Conservation (phyloP, 2,888 invertebrate genomes). For the Hydraecia micacea region DNA sequence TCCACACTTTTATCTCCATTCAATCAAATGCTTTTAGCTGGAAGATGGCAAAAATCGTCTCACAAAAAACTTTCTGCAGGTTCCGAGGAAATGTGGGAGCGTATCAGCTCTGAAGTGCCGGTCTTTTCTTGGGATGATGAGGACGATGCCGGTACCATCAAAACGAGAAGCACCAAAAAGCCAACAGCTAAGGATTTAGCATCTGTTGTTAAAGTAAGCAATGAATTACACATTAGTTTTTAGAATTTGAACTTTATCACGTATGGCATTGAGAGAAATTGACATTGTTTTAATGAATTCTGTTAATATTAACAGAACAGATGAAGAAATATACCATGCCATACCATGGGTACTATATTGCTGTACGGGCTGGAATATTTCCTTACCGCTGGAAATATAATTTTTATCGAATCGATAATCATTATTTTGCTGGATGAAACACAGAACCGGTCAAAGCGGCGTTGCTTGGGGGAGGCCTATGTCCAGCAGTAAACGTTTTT, state of each 20-base stretch:
- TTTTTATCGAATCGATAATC: not conserved
- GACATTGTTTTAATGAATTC: not conserved
- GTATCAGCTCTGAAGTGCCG: constrained; percentile 75
- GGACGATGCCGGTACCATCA: constrained; percentile 80
- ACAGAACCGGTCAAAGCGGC: not conserved
- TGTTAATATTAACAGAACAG: not conserved
- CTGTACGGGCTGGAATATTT: not conserved
- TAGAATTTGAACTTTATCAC: not conserved
- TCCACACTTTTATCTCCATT: not conserved
- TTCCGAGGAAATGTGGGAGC: constrained; percentile 74
- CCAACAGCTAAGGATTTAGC: constrained; percentile 75
- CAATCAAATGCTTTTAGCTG: not conserved
- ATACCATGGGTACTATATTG: not conserved
- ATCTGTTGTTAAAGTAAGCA: constrained; percentile 68
- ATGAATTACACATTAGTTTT: not conserved
- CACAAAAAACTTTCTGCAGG: not conserved
- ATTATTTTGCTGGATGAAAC: not conserved
- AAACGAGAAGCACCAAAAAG: constrained; percentile 80
- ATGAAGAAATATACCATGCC: not conserved
- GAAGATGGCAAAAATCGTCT: not conserved
- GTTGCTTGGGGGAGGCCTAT: not conserved
- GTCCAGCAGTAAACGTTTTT: too few species aligned
- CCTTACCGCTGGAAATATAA: too few species aligned
- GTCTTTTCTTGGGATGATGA: constrained; percentile 84
- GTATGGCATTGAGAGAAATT: not conserved